Conservation (phyloP, 2,113 vertebrate species). For the Lates calcarifer region DNA sequence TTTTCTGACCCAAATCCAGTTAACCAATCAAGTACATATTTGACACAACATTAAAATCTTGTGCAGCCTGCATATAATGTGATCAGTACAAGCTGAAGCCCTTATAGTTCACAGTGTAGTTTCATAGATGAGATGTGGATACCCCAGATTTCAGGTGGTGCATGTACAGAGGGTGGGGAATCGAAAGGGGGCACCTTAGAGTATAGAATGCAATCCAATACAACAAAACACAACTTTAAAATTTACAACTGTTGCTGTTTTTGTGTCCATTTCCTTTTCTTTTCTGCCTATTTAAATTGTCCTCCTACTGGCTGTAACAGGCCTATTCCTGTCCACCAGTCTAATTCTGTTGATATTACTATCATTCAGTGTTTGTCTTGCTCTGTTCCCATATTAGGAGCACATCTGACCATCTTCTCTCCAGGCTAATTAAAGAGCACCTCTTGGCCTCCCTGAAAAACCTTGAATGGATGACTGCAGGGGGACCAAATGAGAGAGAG, state of each 20-base stretch:
- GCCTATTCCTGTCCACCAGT: neutral
- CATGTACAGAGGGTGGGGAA: neutral
- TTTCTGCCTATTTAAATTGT: neutral
- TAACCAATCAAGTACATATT: neutral
- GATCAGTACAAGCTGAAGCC: neutral
- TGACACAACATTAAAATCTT: neutral
- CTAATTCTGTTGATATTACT: neutral
- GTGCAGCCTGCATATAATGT: neutral
- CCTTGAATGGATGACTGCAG: neutral
- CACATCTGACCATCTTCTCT: neutral
- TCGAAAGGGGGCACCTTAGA: neutral
- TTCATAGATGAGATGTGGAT: neutral
- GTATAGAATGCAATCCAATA: neutral
- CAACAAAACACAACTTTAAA: neutral
- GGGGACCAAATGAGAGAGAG: neutral
- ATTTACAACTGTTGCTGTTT: neutral
- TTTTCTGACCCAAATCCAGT: too few relatives aligned
- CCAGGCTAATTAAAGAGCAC: constrained; percentile 40
- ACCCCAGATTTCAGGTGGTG: neutral
- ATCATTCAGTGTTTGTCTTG: constrained; percentile 17
- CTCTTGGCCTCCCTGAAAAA: neutral
- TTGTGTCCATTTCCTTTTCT: neutral
- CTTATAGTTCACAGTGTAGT: neutral
- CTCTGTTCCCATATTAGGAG: neutral
- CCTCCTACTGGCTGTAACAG: neutral